These are phyloP conservation scores for Aurelia sp. DNA, from an alignment of 30 jellyfish, hydroid and myxozoan species.

Conservation along the genomic window DNA sequence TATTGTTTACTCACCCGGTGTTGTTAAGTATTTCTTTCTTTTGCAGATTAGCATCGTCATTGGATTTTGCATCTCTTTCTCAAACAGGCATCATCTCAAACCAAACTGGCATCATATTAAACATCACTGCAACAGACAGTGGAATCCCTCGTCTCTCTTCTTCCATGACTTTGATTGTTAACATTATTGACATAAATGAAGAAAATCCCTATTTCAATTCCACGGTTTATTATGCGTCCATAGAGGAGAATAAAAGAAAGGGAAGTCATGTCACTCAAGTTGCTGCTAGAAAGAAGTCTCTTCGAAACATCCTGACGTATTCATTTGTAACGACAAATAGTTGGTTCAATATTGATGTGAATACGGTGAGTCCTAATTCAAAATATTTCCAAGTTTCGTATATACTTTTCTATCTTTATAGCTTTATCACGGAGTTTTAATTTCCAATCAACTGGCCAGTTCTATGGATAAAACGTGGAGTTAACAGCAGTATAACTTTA, in stretches of 20 bases:
- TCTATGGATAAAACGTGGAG: too few relatives aligned
- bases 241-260: constrained; percentile 25
- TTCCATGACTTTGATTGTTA: neutral
- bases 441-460: too few relatives aligned
- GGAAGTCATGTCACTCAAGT: constrained; percentile 33
- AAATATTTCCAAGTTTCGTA: too few relatives aligned
- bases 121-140: constrained; percentile 55
- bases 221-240: constrained; percentile 3
- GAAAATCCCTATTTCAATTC: constrained; percentile 71
- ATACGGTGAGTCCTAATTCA: constrained; percentile 25
- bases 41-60: constrained; percentile 13
- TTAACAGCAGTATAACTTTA: too few relatives aligned
- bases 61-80: constrained; percentile 33
- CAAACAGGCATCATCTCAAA: constrained; percentile 30
- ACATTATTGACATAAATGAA: constrained; percentile 58
- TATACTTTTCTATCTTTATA: too few relatives aligned
- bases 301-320: constrained; percentile 37
- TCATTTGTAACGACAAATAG: constrained; percentile 25
- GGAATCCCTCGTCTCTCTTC: constrained; percentile 49
- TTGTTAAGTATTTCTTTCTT: too few relatives aligned
- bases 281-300: constrained; percentile 48
- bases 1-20: too few relatives aligned
- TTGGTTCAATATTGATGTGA: constrained; percentile 30
- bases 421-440: too few relatives aligned
- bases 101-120: neutral